Conservation (phyloP, 2,797 vertebrate species). For the Garrulus glandarius region DNA sequence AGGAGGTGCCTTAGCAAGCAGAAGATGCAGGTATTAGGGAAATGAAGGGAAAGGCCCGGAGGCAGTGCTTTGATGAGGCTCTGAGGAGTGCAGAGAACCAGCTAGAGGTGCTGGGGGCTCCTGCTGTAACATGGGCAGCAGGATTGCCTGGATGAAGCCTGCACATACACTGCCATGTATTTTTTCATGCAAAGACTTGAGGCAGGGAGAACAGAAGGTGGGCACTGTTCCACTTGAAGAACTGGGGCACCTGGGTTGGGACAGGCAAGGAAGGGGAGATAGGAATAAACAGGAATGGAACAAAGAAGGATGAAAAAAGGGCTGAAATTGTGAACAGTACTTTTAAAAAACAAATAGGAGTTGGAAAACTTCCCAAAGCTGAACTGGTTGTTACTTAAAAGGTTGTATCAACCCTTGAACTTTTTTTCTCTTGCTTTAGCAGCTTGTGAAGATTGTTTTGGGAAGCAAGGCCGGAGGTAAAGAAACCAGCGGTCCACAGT, state of each 20-base stretch:
- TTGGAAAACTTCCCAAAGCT: background rate
- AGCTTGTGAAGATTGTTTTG: background rate
- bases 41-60: slow-evolving; percentile 31
- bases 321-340: background rate
- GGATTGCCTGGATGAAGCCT: background rate
- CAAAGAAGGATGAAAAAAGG: background rate
- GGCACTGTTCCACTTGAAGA: background rate
- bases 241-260: background rate
- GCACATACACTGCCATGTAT: background rate
- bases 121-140: background rate
- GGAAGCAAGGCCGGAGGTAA: background rate
- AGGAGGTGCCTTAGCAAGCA: slow-evolving; percentile 45
- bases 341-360: background rate
- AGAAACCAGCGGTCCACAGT: background rate
- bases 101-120: background rate
- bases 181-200: background rate
- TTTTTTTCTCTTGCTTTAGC: background rate
- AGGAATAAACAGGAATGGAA: background rate
- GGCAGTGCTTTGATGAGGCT: slow-evolving; percentile 55
- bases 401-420: background rate
- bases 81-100: background rate
- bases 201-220: background rate
- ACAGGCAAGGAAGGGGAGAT: background rate
- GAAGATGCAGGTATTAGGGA: slow-evolving; percentile 36
- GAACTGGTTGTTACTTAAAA: background rate